These are phyloP conservation scores for Plectrocnemia conspersa DNA, from an alignment of 1,140 invertebrate genomes.

Conservation along the genomic window DNA sequence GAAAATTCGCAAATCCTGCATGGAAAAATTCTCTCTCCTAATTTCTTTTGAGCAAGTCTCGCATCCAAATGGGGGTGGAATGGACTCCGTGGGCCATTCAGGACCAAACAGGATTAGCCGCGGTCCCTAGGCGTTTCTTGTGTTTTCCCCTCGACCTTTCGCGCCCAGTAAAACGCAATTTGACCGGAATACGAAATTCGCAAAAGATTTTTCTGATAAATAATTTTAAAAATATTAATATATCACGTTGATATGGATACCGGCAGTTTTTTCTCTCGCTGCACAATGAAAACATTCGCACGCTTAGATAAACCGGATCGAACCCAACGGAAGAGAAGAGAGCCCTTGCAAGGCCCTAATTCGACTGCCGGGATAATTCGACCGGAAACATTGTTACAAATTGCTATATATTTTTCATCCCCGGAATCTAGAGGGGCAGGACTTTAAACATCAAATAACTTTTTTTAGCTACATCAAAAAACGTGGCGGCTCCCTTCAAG, in stretches of 20 bases:
- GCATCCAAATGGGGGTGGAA: neutral
- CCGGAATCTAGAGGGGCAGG: slow-evolving; percentile 7
- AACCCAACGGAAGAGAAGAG: too few relatives aligned
- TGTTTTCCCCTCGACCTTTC: too few relatives aligned
- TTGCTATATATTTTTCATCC: slow-evolving; percentile 29
- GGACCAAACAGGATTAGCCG: slow-evolving; percentile 13
- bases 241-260: too few relatives aligned
- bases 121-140: too few relatives aligned
- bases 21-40: neutral
- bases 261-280: too few relatives aligned
- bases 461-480: slow-evolving; percentile 23
- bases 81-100: slow-evolving; percentile 3
- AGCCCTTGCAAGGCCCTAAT: slow-evolving; percentile 23
- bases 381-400: slow-evolving; percentile 35
- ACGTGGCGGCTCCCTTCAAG: slow-evolving; percentile 15
- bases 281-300: too few relatives aligned
- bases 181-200: too few relatives aligned
- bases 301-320: too few relatives aligned
- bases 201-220: too few relatives aligned
- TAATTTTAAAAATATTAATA: too few relatives aligned
- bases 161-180: too few relatives aligned
- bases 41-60: slow-evolving; percentile 6
- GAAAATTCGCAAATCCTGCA: neutral
- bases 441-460: slow-evolving; percentile 20
- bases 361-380: slow-evolving; percentile 30